Conservation (phyloP, 2,797 vertebrate genomes). For the Lepidocolaptes lacrymiger region DNA sequence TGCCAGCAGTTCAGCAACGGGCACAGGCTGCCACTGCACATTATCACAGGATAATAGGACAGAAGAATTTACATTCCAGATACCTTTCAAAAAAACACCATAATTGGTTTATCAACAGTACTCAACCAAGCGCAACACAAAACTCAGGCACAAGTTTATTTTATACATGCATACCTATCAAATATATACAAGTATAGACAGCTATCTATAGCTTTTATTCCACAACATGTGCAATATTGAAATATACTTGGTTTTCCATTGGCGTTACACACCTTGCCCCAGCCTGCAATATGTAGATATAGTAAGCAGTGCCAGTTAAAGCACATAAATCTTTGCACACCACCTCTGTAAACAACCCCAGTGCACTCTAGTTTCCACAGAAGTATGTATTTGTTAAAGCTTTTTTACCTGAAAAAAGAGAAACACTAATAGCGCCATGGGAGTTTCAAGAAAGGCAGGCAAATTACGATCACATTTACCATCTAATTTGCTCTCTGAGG, state of each 20-base stretch:
- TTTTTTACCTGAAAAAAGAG: conserved; percentile 41
- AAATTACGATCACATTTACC: conserved; percentile 72
- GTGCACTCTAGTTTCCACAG: conserved; percentile 21
- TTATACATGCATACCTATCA: background rate
- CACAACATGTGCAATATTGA: background rate
- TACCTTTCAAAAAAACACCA: conserved; percentile 51
- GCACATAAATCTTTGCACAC: background rate
- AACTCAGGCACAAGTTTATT: conserved; percentile 35
- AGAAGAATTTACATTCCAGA: conserved; percentile 51
- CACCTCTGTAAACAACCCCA: background rate
- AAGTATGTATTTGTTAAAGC: conserved; percentile 37
- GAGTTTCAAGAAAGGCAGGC: conserved; percentile 60
- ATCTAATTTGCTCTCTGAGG: conserved; percentile 69
- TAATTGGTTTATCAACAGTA: conserved; percentile 69
- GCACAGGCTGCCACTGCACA: conserved; percentile 12
- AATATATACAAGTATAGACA: background rate
- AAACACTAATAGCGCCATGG: conserved; percentile 49
- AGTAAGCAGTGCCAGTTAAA: background rate
- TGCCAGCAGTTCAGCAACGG: background rate
- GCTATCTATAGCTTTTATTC: background rate
- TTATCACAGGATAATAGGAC: conserved; percentile 50
- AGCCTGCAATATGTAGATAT: conserved; percentile 19
- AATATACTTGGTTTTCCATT: conserved; percentile 32
- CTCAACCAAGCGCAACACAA: conserved; percentile 50
- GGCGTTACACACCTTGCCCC: conserved; percentile 13